Evolutionary conservation across 2,797 vertebrate genomes (phyloP).

Genomic region (Selene dorsalis): DNA sequence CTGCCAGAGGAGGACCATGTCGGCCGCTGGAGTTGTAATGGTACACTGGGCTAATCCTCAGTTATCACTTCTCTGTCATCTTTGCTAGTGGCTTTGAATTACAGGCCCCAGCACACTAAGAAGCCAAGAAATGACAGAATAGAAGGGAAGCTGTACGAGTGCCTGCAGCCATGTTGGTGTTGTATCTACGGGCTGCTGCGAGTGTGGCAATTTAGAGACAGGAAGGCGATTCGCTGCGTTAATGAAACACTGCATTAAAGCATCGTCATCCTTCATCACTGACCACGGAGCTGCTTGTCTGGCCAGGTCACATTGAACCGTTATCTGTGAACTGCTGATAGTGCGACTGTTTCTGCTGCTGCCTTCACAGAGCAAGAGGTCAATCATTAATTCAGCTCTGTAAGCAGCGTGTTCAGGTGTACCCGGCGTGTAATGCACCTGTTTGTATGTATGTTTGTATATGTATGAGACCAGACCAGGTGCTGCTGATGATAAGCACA

Average conservation of each 20-base stretch:
- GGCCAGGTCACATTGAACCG: slow-evolving; percentile 68
- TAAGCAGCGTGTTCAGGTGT: slow-evolving; percentile 40
- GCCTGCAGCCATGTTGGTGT: neutral
- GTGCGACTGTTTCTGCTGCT: slow-evolving; percentile 65
- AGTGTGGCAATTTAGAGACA: neutral
- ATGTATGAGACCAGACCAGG: slow-evolving; percentile 71
- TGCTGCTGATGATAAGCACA: slow-evolving; percentile 57
- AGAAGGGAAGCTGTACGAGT: slow-evolving; percentile 6
- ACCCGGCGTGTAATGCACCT: neutral
- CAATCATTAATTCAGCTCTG: slow-evolving; percentile 72
- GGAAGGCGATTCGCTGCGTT: neutral
- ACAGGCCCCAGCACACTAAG: slow-evolving; percentile 56
- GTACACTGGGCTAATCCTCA: slow-evolving; percentile 77
- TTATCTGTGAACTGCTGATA: slow-evolving; percentile 76
- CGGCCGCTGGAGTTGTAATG: slow-evolving; percentile 64
- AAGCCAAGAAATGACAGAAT: slow-evolving; percentile 18
- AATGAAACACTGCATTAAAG: slow-evolving; percentile 25
- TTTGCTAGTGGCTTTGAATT: slow-evolving; percentile 66
- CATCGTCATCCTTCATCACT: slow-evolving; percentile 51
- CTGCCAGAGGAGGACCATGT: slow-evolving; percentile 55
- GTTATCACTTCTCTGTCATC: slow-evolving; percentile 64
- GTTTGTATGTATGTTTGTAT: slow-evolving; percentile 40
- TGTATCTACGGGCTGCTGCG: slow-evolving; percentile 10
- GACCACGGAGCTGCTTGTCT: slow-evolving; percentile 37
- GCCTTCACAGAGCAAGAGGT: slow-evolving; percentile 48